Percentiles rank a stretch among this genome's conserved stretches.
phyloP scores from a whole-genome alignment of 2,113 vertebrate genomes.

The Poeciliopsis turrubarensis region DNA sequence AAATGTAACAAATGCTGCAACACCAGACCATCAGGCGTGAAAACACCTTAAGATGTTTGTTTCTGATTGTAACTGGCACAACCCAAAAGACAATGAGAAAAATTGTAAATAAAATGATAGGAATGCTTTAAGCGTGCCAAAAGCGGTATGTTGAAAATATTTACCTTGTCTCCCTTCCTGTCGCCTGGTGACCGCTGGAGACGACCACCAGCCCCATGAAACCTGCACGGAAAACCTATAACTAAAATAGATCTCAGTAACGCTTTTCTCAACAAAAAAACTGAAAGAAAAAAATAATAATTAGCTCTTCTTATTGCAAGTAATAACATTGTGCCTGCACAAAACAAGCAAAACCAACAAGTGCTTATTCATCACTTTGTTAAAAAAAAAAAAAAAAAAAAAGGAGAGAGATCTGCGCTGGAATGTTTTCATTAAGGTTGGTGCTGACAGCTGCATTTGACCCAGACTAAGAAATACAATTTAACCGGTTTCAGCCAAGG shows the following conservation, averaged over 20 bases:
- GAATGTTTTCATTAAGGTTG: conserved; percentile 25
- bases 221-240: not conserved
- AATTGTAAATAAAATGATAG: not conserved
- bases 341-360: conserved; percentile 4
- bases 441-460: conserved; percentile 21
- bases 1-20: no score
- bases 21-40: no score
- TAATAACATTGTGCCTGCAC: not conserved
- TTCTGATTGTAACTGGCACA: not conserved
- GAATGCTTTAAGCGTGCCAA: not conserved
- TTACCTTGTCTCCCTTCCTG: not conserved
- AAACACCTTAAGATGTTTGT: no score
- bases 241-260: no score
- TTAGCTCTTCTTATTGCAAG: not conserved
- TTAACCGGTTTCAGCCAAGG: not conserved
- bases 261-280: no score
- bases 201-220: not conserved
- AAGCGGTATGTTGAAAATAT: not conserved
- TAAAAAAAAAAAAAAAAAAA: conserved; percentile 6
- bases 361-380: conserved; percentile 33
- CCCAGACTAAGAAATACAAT: not conserved
- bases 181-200: not conserved
- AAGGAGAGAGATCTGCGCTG: not conserved
- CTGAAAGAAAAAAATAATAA: not conserved
- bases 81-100: not conserved